phyloP scores from a whole-genome alignment of 1,140 invertebrate genomes.

The Leptinotarsa lineolata region DNA sequence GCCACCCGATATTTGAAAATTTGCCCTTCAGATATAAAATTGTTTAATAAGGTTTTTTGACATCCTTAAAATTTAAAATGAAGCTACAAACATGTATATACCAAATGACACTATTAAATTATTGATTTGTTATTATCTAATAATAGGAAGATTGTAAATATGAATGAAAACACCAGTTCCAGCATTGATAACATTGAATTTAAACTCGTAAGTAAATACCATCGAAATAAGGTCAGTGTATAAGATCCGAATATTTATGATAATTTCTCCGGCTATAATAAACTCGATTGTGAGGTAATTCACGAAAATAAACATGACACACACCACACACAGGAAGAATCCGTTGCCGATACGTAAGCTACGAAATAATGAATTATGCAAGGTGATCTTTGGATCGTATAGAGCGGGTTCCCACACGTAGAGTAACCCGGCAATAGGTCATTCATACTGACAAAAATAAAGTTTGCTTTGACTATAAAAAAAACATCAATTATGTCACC shows the following conservation, averaged over 20 bases:
- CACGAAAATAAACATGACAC: conserved; percentile 30
- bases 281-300: conserved; percentile 28
- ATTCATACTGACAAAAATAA: too few species aligned
- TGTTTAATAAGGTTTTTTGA: too few species aligned
- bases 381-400: background rate
- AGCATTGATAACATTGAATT: background rate
- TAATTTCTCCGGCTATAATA: conserved; percentile 15
- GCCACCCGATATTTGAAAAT: too few species aligned
- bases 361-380: conserved; percentile 8
- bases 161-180: background rate
- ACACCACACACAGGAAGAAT: conserved; percentile 26
- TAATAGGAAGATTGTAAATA: background rate
- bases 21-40: too few species aligned
- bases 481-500: too few species aligned
- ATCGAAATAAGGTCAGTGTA: conserved; percentile 28
- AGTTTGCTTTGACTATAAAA: too few species aligned
- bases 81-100: too few species aligned
- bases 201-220: conserved; percentile 21
- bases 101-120: background rate
- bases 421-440: too few species aligned
- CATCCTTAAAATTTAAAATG: too few species aligned
- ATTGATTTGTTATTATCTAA: background rate
- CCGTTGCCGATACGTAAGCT: background rate
- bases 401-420: background rate
- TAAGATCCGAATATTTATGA: background rate